Percentiles rank a stretch among this genome's conserved stretches.
Evolutionary conservation across 1,140 invertebrate genomes (phyloP).

Genomic region (Penaeus japonicus): DNA sequence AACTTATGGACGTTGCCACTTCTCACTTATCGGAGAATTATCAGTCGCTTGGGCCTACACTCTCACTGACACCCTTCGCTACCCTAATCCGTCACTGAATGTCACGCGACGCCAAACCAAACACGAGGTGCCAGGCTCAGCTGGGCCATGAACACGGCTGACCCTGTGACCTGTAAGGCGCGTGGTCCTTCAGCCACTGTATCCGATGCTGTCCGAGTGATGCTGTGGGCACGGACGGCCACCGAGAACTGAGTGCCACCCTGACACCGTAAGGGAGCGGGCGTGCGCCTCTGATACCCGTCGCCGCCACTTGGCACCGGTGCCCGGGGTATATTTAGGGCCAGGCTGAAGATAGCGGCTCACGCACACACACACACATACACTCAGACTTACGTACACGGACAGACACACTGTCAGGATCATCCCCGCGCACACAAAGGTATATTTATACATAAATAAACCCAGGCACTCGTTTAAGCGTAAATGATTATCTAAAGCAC

Average conservation of each 20-base stretch:
- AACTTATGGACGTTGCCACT: neutral
- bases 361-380: conserved; percentile 30
- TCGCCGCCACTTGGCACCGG: conserved; percentile 47
- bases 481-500: too few relatives aligned
- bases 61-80: conserved; percentile 15
- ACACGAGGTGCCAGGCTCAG: neutral
- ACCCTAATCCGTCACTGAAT: conserved; percentile 2
- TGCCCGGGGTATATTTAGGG: conserved; percentile 48
- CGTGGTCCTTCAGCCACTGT: neutral
- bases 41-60: conserved; percentile 15
- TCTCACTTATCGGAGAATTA: conserved; percentile 13
- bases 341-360: conserved; percentile 43
- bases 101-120: conserved; percentile 7
- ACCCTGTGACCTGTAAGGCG: neutral
- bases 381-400: conserved; percentile 7
- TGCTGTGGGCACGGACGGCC: conserved; percentile 39
- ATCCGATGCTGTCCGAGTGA: neutral
- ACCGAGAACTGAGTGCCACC: conserved; percentile 46
- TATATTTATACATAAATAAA: neutral
- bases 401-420: too few relatives aligned
- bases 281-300: conserved; percentile 29
- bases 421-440: neutral
- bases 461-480: too few relatives aligned
- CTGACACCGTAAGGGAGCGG: conserved; percentile 41
- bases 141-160: conserved; percentile 26